Conservation (phyloP, 2,113 vertebrate species). For the Polypterus senegalus region DNA sequence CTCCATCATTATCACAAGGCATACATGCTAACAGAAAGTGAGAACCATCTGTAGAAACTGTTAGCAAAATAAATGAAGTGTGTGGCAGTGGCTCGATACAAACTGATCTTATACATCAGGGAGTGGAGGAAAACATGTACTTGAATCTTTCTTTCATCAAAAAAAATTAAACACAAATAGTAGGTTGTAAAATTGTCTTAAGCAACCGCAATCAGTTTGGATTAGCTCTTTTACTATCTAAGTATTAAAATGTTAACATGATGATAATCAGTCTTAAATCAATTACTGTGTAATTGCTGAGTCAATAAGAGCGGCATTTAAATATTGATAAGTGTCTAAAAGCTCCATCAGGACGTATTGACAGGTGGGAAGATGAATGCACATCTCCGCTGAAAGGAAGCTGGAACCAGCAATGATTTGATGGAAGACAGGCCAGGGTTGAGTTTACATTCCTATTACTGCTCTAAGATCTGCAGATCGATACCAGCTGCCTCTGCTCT, state of each 20-base stretch:
- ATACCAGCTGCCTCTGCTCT: constrained; percentile 28
- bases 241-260: constrained; percentile 37
- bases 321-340: constrained; percentile 75
- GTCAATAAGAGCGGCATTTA: constrained; percentile 61
- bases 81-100: too few species aligned
- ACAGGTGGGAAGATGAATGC: constrained; percentile 51
- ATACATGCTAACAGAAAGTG: too few species aligned
- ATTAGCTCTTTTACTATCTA: constrained; percentile 23
- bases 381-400: constrained; percentile 20
- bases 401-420: constrained; percentile 21
- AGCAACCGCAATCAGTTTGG: constrained; percentile 18
- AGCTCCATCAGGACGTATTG: constrained; percentile 55
- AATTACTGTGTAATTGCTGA: constrained; percentile 70
- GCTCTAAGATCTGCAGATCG: constrained; percentile 22
- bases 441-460: constrained; percentile 40
- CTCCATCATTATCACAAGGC: too few species aligned
- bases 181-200: too few species aligned
- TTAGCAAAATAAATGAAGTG: too few species aligned
- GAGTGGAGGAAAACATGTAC: constrained; percentile 18
- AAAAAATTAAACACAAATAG: constrained; percentile 11
- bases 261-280: constrained; percentile 74
- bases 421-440: constrained; percentile 33
- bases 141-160: constrained; percentile 18
- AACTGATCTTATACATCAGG: constrained; percentile 5
- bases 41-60: too few species aligned